These are phyloP conservation scores for Helarctos malayanus DNA, from an alignment of 2,797 vertebrate genomes.

Conservation along the genomic window DNA sequence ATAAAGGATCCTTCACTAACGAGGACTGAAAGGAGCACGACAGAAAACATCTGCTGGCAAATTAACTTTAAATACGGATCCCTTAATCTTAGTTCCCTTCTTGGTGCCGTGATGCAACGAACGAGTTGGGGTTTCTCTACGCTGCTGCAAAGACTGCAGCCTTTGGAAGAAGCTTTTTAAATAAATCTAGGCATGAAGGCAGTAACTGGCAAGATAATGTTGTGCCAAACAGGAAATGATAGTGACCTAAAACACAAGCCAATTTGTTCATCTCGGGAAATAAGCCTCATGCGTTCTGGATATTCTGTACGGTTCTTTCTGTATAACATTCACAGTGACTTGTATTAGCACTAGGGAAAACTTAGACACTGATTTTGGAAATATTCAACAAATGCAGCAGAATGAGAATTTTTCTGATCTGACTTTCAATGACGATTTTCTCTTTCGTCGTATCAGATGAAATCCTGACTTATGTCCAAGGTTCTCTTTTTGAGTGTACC, in stretches of 20 bases:
- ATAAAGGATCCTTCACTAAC: slow-evolving; percentile 80
- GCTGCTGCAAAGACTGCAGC: slow-evolving; percentile 84
- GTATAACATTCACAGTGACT: slow-evolving; percentile 86
- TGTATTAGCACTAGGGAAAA: slow-evolving; percentile 89
- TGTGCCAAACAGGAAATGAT: slow-evolving; percentile 83
- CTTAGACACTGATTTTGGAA: slow-evolving; percentile 88
- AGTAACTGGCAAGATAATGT: slow-evolving; percentile 85
- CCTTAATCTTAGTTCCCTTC: slow-evolving; percentile 86
- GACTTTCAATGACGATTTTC: slow-evolving; percentile 85
- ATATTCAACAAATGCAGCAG: slow-evolving; percentile 86
- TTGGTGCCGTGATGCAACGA: slow-evolving; percentile 88
- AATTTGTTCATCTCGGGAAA: slow-evolving; percentile 79
- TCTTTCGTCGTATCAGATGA: slow-evolving; percentile 88
- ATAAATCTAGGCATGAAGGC: slow-evolving; percentile 78
- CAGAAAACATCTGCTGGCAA: slow-evolving; percentile 79
- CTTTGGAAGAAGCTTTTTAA: slow-evolving; percentile 84
- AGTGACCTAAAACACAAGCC: slow-evolving; percentile 85
- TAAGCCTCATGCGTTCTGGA: slow-evolving; percentile 71
- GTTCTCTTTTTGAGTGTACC: slow-evolving; percentile 87
- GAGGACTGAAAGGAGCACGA: slow-evolving; percentile 79
- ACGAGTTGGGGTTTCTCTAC: slow-evolving; percentile 88
- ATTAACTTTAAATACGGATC: slow-evolving; percentile 72
- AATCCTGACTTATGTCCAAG: slow-evolving; percentile 89
- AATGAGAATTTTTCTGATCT: slow-evolving; percentile 88
- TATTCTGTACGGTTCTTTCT: slow-evolving; percentile 81